These are phyloP conservation scores for Enteromius argenteus DNA, from an alignment of 2,797 vertebrate species.

Conservation along the genomic window DNA sequence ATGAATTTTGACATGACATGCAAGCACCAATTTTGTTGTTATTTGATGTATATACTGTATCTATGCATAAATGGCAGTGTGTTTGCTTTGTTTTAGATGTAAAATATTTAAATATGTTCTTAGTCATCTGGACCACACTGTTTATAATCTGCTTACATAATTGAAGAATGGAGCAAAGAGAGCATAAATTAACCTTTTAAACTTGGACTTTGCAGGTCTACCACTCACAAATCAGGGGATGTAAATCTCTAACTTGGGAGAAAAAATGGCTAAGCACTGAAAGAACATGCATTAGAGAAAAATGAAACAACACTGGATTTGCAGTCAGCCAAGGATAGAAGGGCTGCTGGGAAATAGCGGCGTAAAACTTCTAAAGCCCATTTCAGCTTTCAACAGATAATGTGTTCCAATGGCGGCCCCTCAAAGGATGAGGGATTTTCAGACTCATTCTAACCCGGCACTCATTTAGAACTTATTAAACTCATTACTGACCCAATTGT, in stretches of 20 bases:
- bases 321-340: constrained; percentile 47
- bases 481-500: constrained; percentile 80
- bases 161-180: background rate
- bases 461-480: constrained; percentile 81
- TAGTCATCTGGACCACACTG: background rate
- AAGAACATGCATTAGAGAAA: constrained; percentile 27
- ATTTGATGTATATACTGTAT: background rate
- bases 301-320: constrained; percentile 33
- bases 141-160: background rate
- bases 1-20: background rate
- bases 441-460: constrained; percentile 70
- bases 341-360: constrained; percentile 63
- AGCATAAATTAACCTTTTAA: background rate
- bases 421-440: constrained; percentile 79
- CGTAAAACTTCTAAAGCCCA: constrained; percentile 70
- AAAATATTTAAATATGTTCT: background rate
- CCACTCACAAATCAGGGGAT: constrained; percentile 18
- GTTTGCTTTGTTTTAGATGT: background rate
- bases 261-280: constrained; percentile 59
- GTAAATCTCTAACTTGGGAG: constrained; percentile 66
- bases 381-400: constrained; percentile 77
- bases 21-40: background rate
- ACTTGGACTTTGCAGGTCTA: background rate
- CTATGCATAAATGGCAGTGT: background rate
- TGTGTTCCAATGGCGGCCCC: constrained; percentile 69